Evolutionary conservation across 2,797 vertebrate genomes (phyloP).

Genomic region (Falco columbarius): DNA sequence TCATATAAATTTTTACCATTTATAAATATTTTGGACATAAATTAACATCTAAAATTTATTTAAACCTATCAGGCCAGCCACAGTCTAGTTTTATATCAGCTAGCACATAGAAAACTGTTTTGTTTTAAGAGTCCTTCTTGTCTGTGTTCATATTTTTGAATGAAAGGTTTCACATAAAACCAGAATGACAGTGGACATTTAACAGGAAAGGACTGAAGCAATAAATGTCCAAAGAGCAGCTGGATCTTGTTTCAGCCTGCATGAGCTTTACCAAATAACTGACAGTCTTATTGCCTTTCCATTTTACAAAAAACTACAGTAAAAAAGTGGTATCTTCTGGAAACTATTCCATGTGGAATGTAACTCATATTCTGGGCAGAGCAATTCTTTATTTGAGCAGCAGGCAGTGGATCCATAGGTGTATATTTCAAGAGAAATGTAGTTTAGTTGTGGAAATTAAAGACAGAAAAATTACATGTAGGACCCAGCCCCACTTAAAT

Average conservation of each 20-base stretch:
- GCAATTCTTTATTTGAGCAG: neutral
- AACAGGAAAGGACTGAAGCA: constrained; percentile 54
- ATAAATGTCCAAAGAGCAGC: constrained; percentile 68
- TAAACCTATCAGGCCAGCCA: neutral
- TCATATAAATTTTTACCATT: constrained; percentile 31
- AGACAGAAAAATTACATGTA: neutral
- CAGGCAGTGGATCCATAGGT: neutral
- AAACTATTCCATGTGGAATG: constrained; percentile 35
- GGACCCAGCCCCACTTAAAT: neutral
- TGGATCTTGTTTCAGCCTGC: constrained; percentile 59
- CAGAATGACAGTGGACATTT: constrained; percentile 64
- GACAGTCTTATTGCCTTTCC: constrained; percentile 59
- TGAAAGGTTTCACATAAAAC: constrained; percentile 49
- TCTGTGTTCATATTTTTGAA: constrained; percentile 43
- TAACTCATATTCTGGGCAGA: neutral
- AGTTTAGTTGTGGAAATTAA: constrained; percentile 31
- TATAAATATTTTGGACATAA: constrained; percentile 55
- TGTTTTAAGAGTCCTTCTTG: constrained; percentile 23
- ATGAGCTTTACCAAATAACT: constrained; percentile 43
- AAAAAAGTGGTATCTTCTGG: constrained; percentile 37
- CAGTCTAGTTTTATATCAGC: neutral
- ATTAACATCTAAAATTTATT: constrained; percentile 23
- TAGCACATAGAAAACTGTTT: neutral
- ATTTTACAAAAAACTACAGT: constrained; percentile 40
- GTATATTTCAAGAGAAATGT: neutral